Evolutionary conservation across 2,113 vertebrate species (phyloP).

Genomic region (Physeter macrocephalus): DNA sequence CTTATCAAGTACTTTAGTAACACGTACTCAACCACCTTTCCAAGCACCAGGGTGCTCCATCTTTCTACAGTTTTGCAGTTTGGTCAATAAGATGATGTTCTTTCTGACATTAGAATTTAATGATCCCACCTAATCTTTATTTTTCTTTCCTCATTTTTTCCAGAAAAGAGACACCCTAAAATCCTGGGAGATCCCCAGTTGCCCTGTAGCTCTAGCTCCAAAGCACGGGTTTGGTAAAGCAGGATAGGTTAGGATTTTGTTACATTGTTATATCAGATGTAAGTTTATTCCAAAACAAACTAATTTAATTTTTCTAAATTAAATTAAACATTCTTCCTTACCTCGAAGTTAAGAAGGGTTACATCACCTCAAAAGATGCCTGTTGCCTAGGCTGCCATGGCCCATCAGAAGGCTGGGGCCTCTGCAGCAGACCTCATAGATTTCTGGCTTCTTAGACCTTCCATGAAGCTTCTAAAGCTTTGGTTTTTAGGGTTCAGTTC

Average conservation of each 20-base stretch:
- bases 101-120: not conserved
- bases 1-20: not conserved
- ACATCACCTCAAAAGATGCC: not conserved
- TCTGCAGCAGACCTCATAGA: not conserved
- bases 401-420: not conserved
- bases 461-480: not conserved
- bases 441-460: not conserved
- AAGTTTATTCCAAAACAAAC: not conserved
- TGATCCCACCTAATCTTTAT: not conserved
- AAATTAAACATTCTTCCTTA: not conserved
- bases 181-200: not conserved
- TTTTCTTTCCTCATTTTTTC: not conserved
- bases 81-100: not conserved
- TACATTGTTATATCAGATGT: not conserved
- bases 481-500: not conserved
- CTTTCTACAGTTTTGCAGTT: not conserved
- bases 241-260: not conserved
- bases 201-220: not conserved
- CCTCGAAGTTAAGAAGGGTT: not conserved
- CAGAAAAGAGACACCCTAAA: not conserved
- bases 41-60: not conserved
- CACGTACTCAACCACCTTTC: not conserved
- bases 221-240: not conserved
- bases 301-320: not conserved
- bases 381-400: not conserved